Percentiles rank a stretch among this genome's conserved stretches.
Evolutionary conservation across 2,113 vertebrate genomes (phyloP).

Genomic region (Meleagris gallopavo): DNA sequence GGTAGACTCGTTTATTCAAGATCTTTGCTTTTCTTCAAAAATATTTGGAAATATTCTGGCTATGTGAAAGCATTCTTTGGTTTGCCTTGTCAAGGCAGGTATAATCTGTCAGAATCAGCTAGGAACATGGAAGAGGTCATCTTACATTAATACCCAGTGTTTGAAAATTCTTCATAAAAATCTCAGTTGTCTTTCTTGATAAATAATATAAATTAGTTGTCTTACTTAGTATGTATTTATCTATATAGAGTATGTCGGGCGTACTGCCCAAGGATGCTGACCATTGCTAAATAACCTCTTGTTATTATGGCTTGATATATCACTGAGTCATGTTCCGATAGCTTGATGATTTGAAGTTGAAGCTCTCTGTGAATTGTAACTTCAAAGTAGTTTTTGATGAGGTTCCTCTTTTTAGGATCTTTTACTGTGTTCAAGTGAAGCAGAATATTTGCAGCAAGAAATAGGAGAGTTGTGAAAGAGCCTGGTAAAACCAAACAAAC

Average conservation of each 20-base stretch:
- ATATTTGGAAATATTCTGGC: neutral
- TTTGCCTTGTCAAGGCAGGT: neutral
- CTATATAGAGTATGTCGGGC: neutral
- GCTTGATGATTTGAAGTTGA: neutral
- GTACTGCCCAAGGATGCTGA: rapidly evolving
- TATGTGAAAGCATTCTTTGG: neutral
- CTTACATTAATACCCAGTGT: neutral
- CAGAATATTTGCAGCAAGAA: neutral
- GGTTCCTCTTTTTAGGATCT: neutral
- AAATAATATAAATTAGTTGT: neutral
- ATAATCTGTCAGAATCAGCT: neutral
- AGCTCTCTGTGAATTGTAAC: neutral
- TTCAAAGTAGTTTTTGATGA: neutral
- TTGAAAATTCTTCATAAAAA: neutral
- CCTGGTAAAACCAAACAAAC: neutral
- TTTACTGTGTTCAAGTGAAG: neutral
- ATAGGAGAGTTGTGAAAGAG: neutral
- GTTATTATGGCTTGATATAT: neutral
- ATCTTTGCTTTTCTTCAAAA: neutral
- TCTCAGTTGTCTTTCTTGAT: neutral
- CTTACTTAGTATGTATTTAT: neutral
- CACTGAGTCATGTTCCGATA: neutral
- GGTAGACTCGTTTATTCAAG: neutral
- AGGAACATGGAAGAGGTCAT: neutral
- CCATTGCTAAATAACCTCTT: neutral